Evolutionary conservation across 2,888 invertebrate species (phyloP).

Genomic region (Kryphioiulus occultus): DNA sequence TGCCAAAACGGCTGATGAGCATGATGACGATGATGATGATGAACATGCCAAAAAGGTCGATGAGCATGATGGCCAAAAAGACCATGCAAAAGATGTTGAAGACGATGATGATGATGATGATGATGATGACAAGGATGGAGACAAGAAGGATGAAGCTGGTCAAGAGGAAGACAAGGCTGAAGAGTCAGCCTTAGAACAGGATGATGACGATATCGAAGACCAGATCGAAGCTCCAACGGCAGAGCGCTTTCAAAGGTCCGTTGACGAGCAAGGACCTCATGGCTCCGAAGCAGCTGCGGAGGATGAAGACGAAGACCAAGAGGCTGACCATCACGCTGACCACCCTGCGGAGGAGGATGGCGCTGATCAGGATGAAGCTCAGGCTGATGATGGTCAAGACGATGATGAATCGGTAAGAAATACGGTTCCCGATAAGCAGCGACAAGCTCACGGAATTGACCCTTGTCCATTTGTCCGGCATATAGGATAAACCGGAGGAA

Average conservation of each 20-base stretch:
- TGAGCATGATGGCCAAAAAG: not conserved
- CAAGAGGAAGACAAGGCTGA: conserved; percentile 51
- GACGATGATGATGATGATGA: conserved; percentile 56
- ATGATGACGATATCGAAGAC: conserved; percentile 44
- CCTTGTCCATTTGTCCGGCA: no score
- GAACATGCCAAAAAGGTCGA: not conserved
- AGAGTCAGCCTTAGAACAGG: conserved; percentile 29
- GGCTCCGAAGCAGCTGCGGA: conserved; percentile 39
- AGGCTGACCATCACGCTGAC: conserved; percentile 16
- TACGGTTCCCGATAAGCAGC: not conserved
- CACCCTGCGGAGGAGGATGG: conserved; percentile 11
- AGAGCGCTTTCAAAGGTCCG: not conserved
- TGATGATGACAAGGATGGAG: conserved; percentile 55
- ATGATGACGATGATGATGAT: conserved; percentile 54
- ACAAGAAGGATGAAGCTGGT: conserved; percentile 54
- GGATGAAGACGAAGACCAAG: conserved; percentile 41
- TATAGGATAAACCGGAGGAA: not conserved
- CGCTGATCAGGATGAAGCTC: conserved; percentile 41
- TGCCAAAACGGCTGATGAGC: conserved; percentile 50
- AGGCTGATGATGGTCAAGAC: conserved; percentile 38
- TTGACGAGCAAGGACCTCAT: not conserved
- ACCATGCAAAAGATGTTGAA: not conserved
- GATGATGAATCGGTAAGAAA: conserved; percentile 44
- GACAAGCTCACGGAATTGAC: no score
- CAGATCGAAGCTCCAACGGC: not conserved